These are phyloP conservation scores for Melitaea athalia DNA, from an alignment of 2,888 invertebrate genomes.

Conservation along the genomic window DNA sequence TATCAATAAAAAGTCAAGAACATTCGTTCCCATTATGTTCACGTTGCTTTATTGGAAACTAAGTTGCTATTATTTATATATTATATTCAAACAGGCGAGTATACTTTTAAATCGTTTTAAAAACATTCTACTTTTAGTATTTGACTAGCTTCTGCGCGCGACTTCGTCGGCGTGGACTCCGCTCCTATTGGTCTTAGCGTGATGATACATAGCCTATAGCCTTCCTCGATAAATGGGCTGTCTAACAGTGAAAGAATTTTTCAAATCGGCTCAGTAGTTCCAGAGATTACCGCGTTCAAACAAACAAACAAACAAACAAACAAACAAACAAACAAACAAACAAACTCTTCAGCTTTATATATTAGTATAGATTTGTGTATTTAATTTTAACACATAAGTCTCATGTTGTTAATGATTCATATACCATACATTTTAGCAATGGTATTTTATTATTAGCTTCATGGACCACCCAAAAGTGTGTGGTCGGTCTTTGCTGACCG, in stretches of 20 bases:
- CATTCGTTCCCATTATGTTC: slow-evolving; percentile 21
- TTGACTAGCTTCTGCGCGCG: too few species aligned
- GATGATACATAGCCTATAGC: too few species aligned
- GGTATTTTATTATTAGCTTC: slow-evolving; percentile 1
- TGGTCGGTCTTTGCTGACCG: slow-evolving; percentile 41
- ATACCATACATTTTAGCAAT: neutral
- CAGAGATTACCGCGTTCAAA: too few species aligned
- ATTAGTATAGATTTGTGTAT: neutral
- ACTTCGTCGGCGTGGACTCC: too few species aligned
- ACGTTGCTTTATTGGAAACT: slow-evolving; percentile 18
- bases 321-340: too few species aligned
- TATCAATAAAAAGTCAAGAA: slow-evolving; percentile 39
- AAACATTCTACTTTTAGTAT: neutral
- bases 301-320: too few species aligned
- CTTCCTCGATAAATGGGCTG: too few species aligned
- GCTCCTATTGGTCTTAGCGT: too few species aligned
- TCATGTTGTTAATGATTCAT: neutral
- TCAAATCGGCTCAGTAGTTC: too few species aligned
- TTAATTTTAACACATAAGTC: neutral
- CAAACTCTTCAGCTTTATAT: too few species aligned
- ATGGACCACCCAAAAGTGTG: slow-evolving; percentile 62
- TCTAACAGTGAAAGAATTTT: too few species aligned
- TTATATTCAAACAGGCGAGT: slow-evolving; percentile 2
- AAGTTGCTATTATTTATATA: slow-evolving; percentile 16
- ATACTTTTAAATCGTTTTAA: neutral